phyloP scores from a whole-genome alignment of 1,140 invertebrate genomes.

The Semibalanus balanoides region DNA sequence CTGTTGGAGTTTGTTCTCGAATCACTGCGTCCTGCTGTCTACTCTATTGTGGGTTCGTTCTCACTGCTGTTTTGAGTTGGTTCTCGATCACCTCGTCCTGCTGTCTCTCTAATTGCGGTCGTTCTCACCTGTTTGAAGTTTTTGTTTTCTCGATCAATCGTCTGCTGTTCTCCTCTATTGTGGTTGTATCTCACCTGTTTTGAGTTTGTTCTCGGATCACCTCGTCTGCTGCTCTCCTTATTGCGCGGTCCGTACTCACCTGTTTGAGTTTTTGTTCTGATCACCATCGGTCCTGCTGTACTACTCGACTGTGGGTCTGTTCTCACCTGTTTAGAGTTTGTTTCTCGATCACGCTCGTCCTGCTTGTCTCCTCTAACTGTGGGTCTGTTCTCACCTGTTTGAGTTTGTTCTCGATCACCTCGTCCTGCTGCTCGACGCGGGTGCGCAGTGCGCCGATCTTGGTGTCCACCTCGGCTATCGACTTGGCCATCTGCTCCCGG shows the following conservation, averaged over 20 bases:
- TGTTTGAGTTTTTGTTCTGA: slow-evolving; percentile 3
- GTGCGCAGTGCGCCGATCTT: slow-evolving; percentile 13
- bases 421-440: slow-evolving; percentile 14
- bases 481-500: slow-evolving; percentile 12
- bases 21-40: no score
- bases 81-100: no score
- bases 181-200: no score
- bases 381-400: not conserved
- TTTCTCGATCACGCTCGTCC: no score
- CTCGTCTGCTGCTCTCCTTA: no score
- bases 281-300: no score
- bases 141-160: no score
- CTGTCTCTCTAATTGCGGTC: not conserved
- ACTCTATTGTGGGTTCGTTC: not conserved
- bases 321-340: no score
- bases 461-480: slow-evolving; percentile 10
- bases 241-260: not conserved
- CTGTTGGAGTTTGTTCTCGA: slow-evolving; percentile 3
- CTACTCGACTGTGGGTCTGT: no score
- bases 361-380: no score
- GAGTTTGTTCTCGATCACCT: slow-evolving; percentile 8
- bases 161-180: no score
- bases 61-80: slow-evolving; percentile 7
- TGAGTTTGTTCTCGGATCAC: no score
- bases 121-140: slow-evolving; percentile 4